Conservation (phyloP, 2,888 invertebrate species). For the Polymixis lichenea region DNA sequence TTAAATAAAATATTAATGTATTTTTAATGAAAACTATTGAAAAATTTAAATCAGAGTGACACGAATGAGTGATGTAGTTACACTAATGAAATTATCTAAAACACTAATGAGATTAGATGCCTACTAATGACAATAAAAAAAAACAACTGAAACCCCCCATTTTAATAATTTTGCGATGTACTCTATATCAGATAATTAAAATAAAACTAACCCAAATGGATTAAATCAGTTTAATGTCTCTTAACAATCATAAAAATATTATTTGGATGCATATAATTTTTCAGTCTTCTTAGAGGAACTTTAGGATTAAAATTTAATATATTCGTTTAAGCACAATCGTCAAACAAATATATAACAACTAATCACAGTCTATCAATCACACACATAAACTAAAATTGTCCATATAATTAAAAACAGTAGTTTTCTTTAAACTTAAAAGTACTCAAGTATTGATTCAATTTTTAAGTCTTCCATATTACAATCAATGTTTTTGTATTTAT, state of each 20-base stretch:
- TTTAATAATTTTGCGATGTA: not conserved
- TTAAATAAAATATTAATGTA: slow-evolving; percentile 9
- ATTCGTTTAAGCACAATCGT: not conserved
- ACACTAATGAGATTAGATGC: not conserved
- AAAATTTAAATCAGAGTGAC: slow-evolving; percentile 3
- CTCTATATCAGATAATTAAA: not conserved
- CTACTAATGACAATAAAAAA: not conserved
- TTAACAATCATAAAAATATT: slow-evolving; percentile 1
- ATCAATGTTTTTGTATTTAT: slow-evolving; percentile 2
- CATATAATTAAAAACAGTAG: not conserved
- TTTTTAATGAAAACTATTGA: slow-evolving; percentile 1
- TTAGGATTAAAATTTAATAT: not conserved
- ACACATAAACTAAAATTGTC: not conserved
- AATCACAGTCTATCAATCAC: not conserved
- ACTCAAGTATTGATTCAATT: not conserved
- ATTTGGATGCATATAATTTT: not conserved
- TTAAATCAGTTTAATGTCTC: not conserved
- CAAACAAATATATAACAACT: not conserved
- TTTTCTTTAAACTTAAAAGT: slow-evolving; percentile 1
- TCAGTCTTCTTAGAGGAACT: not conserved
- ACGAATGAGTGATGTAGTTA: slow-evolving; percentile 5
- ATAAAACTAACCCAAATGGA: not conserved
- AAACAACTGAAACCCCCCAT: not conserved
- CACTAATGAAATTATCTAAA: slow-evolving; percentile 7
- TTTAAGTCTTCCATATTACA: not conserved